A percentile compares a stretch with the other conserved stretches of the same genome.
Evolutionary conservation across 2,113 vertebrate genomes (phyloP).

Genomic region (Phodopus roborovskii): DNA sequence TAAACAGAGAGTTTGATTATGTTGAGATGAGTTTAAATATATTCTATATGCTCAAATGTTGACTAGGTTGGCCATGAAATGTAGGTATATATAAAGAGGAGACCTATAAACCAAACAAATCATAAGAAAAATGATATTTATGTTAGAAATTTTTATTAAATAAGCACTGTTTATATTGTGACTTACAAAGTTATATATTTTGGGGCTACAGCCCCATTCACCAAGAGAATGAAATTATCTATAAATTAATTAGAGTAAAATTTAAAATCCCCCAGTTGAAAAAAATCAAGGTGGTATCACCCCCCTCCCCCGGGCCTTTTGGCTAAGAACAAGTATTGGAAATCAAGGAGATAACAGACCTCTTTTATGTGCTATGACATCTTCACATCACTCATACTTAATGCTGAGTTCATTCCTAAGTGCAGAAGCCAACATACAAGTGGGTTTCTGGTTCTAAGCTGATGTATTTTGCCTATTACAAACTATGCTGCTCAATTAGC

Average conservation of each 20-base stretch:
- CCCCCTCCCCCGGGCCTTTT: not conserved
- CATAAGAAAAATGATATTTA: slow-evolving; percentile 69
- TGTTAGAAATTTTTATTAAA: slow-evolving; percentile 65
- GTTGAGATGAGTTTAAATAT: slow-evolving; percentile 61
- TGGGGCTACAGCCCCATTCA: slow-evolving; percentile 42
- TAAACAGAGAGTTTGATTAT: slow-evolving; percentile 59
- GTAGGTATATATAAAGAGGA: slow-evolving; percentile 52
- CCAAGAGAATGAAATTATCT: slow-evolving; percentile 39
- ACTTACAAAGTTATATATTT: slow-evolving; percentile 65
- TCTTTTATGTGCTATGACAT: slow-evolving; percentile 39
- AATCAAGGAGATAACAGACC: not conserved
- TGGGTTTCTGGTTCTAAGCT: slow-evolving; percentile 69
- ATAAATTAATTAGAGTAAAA: slow-evolving; percentile 39
- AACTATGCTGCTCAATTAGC: slow-evolving; percentile 84
- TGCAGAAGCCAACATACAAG: slow-evolving; percentile 43
- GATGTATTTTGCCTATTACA: slow-evolving; percentile 71
- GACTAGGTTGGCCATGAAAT: slow-evolving; percentile 49
- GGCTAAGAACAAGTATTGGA: not conserved
- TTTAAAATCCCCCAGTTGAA: slow-evolving; percentile 36
- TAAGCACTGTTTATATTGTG: slow-evolving; percentile 61
- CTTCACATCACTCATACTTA: slow-evolving; percentile 40
- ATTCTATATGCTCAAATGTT: slow-evolving; percentile 61
- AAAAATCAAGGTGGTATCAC: not conserved
- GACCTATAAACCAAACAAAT: slow-evolving; percentile 63
- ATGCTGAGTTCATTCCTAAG: slow-evolving; percentile 38